A percentile compares a stretch with the other conserved stretches of the same genome.
These are phyloP conservation scores for Cecidostiba fungosa DNA, from an alignment of 2,888 invertebrate species.

Conservation along the genomic window DNA sequence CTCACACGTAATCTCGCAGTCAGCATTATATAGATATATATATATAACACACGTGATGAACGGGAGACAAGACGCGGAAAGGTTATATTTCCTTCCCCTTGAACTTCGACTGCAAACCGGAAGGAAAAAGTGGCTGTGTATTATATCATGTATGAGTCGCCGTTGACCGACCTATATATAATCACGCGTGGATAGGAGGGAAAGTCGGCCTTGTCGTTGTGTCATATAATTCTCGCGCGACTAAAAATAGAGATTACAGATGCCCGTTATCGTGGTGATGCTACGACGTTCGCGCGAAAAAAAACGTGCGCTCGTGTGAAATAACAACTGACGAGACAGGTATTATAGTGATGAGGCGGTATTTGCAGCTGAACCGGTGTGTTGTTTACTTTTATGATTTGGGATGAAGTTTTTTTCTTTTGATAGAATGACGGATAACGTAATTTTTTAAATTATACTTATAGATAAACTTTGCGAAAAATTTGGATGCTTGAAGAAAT, in stretches of 20 bases:
- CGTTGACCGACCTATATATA: background rate
- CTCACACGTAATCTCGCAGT: background rate
- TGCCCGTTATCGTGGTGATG: conserved; percentile 21
- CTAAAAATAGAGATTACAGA: conserved; percentile 76
- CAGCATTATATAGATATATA: no score
- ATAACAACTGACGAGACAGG: background rate
- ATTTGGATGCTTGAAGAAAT: no score
- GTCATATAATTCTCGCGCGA: conserved; percentile 68
- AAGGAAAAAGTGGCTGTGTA: background rate
- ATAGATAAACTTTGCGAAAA: no score
- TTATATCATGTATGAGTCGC: background rate
- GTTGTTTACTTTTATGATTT: background rate
- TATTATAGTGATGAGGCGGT: background rate
- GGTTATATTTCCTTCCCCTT: background rate
- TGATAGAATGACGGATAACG: no score
- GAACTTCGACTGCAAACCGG: background rate
- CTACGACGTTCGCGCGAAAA: background rate
- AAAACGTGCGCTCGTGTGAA: background rate
- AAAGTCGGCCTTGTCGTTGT: conserved; percentile 26
- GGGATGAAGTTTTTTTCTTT: background rate
- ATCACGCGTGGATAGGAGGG: background rate
- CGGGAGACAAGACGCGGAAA: background rate
- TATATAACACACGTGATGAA: no score
- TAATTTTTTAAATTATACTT: no score
- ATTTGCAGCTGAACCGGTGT: background rate